phyloP scores from a whole-genome alignment of 2,113 vertebrate species.

The Bungarus multicinctus region DNA sequence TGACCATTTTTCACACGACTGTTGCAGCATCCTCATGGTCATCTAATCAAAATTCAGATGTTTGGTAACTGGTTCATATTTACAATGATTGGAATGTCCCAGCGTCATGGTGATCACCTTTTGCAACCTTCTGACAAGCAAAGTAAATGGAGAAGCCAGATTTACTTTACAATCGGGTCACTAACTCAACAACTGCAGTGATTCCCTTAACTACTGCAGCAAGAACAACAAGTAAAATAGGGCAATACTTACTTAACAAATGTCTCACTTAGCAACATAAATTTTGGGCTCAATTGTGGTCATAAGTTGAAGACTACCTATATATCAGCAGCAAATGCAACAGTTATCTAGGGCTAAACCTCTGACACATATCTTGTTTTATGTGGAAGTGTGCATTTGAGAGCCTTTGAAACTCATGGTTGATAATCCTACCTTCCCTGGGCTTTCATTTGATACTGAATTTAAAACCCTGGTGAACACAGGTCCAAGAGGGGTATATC shows the following conservation, averaged over 20 bases:
- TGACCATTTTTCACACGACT: background rate
- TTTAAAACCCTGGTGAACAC: background rate
- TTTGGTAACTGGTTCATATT: background rate
- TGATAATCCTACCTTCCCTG: background rate
- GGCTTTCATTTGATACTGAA: background rate
- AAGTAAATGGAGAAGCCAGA: background rate
- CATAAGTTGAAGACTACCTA: background rate
- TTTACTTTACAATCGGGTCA: background rate
- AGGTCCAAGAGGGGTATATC: background rate
- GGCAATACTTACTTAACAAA: background rate
- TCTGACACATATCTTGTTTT: background rate
- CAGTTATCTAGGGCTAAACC: background rate
- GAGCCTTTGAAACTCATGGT: background rate
- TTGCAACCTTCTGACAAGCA: no score
- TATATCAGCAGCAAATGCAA: background rate
- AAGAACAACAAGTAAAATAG: background rate
- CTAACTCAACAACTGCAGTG: background rate
- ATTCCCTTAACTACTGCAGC: background rate
- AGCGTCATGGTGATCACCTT: background rate
- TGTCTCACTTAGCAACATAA: background rate
- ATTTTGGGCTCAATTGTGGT: background rate
- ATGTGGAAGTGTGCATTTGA: background rate
- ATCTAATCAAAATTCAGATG: background rate
- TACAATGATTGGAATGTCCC: background rate
- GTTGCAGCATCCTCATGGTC: background rate